These are phyloP conservation scores for Epinotia bilunana DNA, from an alignment of 2,888 invertebrate species.

Conservation along the genomic window DNA sequence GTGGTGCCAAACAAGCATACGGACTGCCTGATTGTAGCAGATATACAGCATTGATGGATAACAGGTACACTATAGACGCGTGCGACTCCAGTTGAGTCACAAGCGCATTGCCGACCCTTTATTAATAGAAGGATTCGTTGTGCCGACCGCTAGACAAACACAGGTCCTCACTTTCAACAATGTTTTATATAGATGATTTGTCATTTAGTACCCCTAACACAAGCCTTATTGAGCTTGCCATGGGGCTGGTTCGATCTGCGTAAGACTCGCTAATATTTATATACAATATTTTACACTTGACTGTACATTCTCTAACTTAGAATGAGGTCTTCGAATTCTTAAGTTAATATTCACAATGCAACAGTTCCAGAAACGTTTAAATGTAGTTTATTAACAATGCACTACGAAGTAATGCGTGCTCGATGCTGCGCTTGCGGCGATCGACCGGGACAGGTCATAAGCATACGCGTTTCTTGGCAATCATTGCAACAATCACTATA, in stretches of 20 bases:
- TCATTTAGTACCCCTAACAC: too few relatives aligned
- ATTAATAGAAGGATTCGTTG: too few relatives aligned
- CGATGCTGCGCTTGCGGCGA: constrained; percentile 50
- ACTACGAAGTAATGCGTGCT: constrained; percentile 51
- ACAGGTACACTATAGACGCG: too few relatives aligned
- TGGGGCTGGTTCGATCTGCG: background rate
- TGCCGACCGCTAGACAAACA: too few relatives aligned
- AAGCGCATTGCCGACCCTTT: too few relatives aligned
- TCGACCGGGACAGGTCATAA: constrained; percentile 44
- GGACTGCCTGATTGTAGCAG: too few relatives aligned
- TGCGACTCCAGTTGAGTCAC: too few relatives aligned
- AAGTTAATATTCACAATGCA: constrained; percentile 51
- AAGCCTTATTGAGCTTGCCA: too few relatives aligned
- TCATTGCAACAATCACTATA: background rate
- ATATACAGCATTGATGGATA: too few relatives aligned
- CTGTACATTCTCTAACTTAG: constrained; percentile 3
- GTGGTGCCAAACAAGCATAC: too few relatives aligned
- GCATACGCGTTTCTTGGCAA: constrained; percentile 38
- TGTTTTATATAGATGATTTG: too few relatives aligned
- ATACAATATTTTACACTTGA: background rate
- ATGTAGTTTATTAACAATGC: constrained; percentile 59
- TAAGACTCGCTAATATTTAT: background rate
- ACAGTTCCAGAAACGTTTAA: constrained; percentile 47
- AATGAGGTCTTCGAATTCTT: constrained; percentile 42
- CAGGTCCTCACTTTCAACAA: too few relatives aligned